Percentiles rank a stretch among this genome's conserved stretches.
phyloP scores from a whole-genome alignment of 2,797 vertebrate genomes.

The Heterohyrax brucei region DNA sequence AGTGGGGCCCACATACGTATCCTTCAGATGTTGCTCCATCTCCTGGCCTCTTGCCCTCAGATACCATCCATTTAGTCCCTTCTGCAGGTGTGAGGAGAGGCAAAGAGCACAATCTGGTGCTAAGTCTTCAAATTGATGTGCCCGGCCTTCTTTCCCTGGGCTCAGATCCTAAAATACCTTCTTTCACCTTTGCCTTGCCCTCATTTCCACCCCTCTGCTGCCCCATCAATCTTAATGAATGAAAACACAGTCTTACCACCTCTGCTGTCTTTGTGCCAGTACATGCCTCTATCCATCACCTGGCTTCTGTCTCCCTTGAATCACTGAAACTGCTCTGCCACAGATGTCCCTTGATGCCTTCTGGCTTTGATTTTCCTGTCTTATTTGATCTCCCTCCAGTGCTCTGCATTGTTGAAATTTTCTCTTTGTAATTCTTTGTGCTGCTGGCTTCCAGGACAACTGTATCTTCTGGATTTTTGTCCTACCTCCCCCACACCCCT shows the following conservation, averaged over 20 bases:
- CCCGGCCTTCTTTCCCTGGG: neutral
- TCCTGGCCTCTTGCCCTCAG: neutral
- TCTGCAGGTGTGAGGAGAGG: neutral
- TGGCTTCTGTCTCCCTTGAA: neutral
- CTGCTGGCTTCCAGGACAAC: neutral
- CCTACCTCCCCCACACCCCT: neutral
- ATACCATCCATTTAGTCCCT: neutral
- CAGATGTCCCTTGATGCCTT: neutral
- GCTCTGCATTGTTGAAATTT: neutral
- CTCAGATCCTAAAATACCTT: neutral
- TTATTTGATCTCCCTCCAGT: neutral
- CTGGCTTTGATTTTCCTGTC: constrained; percentile 9
- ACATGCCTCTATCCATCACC: fast-evolving
- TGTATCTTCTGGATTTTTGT: neutral
- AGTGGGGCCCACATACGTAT: neutral
- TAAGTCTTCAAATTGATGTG: neutral
- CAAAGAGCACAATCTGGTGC: neutral
- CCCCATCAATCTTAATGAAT: neutral
- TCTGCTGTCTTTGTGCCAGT: neutral
- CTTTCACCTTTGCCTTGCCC: neutral
- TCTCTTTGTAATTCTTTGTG: neutral
- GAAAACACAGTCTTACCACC: neutral
- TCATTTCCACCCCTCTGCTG: neutral
- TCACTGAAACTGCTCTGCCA: neutral
- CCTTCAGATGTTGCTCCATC: neutral